Evolutionary conservation across 2,797 vertebrate genomes (phyloP).

Genomic region (Aphelocoma californica): DNA sequence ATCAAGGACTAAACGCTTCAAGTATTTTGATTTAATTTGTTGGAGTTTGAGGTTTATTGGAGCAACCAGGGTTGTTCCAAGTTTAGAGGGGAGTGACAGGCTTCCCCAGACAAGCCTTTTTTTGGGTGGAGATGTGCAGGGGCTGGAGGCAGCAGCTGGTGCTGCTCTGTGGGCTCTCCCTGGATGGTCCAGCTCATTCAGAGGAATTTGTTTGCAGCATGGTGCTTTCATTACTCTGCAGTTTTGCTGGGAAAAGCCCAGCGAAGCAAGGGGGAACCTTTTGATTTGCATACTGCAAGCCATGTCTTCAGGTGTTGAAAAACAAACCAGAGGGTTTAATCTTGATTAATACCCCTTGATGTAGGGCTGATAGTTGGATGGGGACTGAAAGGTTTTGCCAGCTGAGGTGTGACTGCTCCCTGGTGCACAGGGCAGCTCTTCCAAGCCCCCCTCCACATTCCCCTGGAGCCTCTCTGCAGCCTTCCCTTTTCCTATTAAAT

Average conservation of each 20-base stretch:
- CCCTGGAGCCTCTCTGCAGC: background rate
- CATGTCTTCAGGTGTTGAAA: background rate
- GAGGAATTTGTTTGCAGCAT: background rate
- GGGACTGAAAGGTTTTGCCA: background rate
- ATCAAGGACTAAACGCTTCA: background rate
- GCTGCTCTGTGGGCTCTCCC: background rate
- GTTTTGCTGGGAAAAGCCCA: background rate
- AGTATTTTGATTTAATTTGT: background rate
- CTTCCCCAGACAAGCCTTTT: background rate
- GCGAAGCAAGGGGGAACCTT: background rate
- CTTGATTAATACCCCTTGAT: background rate
- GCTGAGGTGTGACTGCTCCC: background rate
- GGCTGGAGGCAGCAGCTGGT: background rate
- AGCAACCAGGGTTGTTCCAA: background rate
- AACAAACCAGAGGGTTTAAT: background rate
- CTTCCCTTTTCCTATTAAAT: background rate
- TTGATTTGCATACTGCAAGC: background rate
- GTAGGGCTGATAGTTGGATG: background rate
- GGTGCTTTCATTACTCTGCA: background rate
- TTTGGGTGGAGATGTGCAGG: background rate
- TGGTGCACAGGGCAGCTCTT: background rate
- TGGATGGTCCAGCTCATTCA: background rate
- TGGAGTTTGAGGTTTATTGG: background rate
- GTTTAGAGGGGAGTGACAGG: background rate
- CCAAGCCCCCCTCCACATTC: accelerated